These are phyloP conservation scores for Hippopotamus amphibius DNA, from an alignment of 2,113 vertebrate species.

Conservation along the genomic window DNA sequence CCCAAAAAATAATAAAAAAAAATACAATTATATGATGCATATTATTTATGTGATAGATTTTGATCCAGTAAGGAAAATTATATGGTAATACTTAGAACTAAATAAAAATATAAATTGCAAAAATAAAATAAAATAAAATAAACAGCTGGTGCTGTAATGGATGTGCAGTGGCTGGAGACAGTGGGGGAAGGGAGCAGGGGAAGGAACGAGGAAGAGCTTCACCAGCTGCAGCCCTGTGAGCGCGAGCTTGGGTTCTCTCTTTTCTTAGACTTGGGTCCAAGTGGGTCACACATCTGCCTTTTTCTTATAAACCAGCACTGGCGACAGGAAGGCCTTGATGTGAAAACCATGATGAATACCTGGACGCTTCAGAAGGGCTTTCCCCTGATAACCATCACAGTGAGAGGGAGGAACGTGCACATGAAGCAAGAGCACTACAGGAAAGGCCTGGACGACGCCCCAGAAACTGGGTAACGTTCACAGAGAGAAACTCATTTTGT, in stretches of 20 bases:
- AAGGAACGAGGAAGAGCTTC: background rate
- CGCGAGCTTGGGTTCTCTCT: background rate
- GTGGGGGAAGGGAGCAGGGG: background rate
- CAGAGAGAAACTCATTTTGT: background rate
- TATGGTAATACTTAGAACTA: background rate
- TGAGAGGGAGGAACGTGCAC: conserved; percentile 89
- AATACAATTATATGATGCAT: background rate
- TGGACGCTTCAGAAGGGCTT: conserved; percentile 96
- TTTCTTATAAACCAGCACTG: conserved; percentile 86
- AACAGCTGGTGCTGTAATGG: background rate
- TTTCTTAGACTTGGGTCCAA: background rate
- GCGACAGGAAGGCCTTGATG: conserved; percentile 87
- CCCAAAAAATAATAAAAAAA: background rate
- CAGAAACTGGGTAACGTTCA: conserved; percentile 87
- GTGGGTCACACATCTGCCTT: background rate
- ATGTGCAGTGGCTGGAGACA: background rate
- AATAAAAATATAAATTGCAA: background rate
- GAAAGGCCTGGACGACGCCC: conserved; percentile 83
- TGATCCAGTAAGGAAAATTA: background rate
- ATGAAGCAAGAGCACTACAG: conserved; percentile 92
- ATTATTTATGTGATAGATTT: background rate
- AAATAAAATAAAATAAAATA: too few species aligned
- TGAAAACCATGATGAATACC: conserved; percentile 93
- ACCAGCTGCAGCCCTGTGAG: accelerated
- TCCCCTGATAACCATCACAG: conserved; percentile 91